A percentile compares a stretch with the other conserved stretches of the same genome.
Conservation (phyloP, 2,113 vertebrate species). For the Tinamus guttatus region DNA sequence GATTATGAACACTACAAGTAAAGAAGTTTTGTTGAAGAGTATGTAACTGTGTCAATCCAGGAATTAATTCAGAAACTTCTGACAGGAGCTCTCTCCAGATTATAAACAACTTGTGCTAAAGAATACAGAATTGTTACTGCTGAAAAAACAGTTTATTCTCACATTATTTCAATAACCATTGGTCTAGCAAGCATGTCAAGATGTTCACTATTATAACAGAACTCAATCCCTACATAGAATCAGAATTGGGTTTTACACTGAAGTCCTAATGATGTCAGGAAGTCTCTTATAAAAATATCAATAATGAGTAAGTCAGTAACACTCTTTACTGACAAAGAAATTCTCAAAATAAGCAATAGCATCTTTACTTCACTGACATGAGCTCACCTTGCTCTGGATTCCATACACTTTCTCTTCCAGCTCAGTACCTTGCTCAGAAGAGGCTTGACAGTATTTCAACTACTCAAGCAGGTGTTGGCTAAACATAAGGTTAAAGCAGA, state of each 20-base stretch:
- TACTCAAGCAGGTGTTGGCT: neutral
- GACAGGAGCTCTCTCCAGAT: neutral
- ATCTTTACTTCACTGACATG: neutral
- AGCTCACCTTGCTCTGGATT: neutral
- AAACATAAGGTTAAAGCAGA: neutral
- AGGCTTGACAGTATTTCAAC: neutral
- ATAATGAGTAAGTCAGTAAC: neutral
- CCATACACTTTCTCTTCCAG: neutral
- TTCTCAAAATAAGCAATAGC: neutral
- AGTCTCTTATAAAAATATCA: neutral
- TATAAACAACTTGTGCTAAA: neutral
- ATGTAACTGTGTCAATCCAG: accelerated
- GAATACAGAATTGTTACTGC: neutral
- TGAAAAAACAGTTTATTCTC: neutral
- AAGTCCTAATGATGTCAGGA: neutral
- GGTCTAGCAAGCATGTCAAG: neutral
- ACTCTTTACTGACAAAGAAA: neutral
- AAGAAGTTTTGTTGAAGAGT: neutral
- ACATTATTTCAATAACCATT: neutral
- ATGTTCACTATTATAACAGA: neutral
- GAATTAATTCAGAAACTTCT: neutral
- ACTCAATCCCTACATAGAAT: neutral
- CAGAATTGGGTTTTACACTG: neutral
- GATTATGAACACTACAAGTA: neutral
- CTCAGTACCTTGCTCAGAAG: neutral